Conservation (phyloP, 2,113 vertebrate genomes). For the Phrynosoma platyrhinos region DNA sequence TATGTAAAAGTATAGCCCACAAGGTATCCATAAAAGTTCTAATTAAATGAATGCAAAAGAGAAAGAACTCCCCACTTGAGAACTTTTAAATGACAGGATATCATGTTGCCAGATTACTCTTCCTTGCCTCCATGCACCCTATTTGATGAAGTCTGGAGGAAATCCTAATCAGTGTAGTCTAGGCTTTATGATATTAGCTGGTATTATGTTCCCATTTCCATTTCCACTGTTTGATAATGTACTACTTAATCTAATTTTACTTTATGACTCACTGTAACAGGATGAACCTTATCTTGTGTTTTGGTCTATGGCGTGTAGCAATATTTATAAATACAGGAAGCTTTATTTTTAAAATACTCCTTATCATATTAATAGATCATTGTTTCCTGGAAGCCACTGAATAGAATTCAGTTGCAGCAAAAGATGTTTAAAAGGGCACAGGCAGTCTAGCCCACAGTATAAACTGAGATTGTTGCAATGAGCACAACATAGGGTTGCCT, state of each 20-base stretch:
- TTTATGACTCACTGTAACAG: conserved; percentile 35
- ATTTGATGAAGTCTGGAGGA: neutral
- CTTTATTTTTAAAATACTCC: neutral
- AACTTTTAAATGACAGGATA: conserved; percentile 2
- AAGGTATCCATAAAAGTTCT: neutral
- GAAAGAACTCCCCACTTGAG: conserved; percentile 20
- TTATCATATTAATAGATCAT: neutral
- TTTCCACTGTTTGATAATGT: conserved; percentile 33
- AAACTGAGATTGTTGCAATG: too few species aligned
- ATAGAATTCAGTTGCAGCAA: neutral
- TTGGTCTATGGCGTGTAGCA: neutral
- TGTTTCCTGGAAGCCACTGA: neutral
- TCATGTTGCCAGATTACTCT: neutral
- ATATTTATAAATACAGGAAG: neutral
- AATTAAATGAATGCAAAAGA: conserved; percentile 20
- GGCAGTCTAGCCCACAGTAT: too few species aligned
- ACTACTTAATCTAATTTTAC: conserved; percentile 13
- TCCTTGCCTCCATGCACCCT: conserved; percentile 1
- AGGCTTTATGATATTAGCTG: conserved; percentile 12
- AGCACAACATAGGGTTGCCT: too few species aligned
- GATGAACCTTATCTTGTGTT: conserved; percentile 15
- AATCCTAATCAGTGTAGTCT: conserved; percentile 19
- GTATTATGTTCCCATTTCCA: neutral
- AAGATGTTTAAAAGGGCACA: too few species aligned
- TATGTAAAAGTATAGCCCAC: neutral